Percentiles rank a stretch among this genome's conserved stretches.
These are phyloP conservation scores for Tanytarsus gracilentus DNA, from an alignment of 2,888 invertebrate genomes.

Conservation along the genomic window DNA sequence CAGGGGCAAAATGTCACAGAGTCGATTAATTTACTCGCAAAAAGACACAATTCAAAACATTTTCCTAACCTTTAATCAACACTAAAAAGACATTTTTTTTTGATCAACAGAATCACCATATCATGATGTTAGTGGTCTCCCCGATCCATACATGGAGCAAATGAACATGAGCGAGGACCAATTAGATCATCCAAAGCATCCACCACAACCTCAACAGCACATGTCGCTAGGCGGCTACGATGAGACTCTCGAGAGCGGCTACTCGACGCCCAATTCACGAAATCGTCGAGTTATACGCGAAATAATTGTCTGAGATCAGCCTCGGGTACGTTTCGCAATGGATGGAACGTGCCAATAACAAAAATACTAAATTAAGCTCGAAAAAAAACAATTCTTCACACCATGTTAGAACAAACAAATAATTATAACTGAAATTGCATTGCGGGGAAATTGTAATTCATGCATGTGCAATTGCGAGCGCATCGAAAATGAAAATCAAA, in stretches of 20 bases:
- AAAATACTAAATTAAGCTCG: conserved; percentile 23
- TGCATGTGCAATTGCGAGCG: too few species aligned
- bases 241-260: conserved; percentile 87
- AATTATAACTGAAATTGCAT: not conserved
- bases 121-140: conserved; percentile 87
- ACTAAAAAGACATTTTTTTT: conserved; percentile 24
- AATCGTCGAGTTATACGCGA: conserved; percentile 87
- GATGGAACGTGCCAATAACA: conserved; percentile 32
- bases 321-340: conserved; percentile 34
- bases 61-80: not conserved
- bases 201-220: conserved; percentile 60
- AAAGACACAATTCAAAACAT: too few species aligned
- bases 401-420: not conserved
- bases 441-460: too few species aligned
- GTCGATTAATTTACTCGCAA: too few species aligned
- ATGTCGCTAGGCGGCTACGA: conserved; percentile 85
- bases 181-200: conserved; percentile 48
- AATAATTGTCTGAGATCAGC: conserved; percentile 63
- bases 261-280: conserved; percentile 88
- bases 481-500: too few species aligned
- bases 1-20: too few species aligned
- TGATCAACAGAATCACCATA: conserved; percentile 73
- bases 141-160: conserved; percentile 76
- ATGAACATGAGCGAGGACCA: conserved; percentile 56
- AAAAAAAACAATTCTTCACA: not conserved